These are phyloP conservation scores for Gryllus bimaculatus DNA, from an alignment of 1,140 invertebrate species.

Conservation along the genomic window DNA sequence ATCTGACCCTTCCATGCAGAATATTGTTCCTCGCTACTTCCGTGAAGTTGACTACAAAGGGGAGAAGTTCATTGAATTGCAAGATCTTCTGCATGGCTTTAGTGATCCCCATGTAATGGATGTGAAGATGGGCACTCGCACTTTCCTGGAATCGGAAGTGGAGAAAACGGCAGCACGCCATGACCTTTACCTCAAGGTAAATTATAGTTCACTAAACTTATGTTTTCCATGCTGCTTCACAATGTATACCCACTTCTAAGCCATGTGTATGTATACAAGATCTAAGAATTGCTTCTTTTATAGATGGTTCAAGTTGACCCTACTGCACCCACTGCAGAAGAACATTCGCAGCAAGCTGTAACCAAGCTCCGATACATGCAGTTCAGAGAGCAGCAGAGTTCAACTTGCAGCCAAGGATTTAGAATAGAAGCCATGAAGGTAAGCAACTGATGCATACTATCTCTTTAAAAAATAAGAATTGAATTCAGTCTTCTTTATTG, in stretches of 20 bases:
- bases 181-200: slow-evolving; percentile 73
- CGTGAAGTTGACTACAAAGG: slow-evolving; percentile 75
- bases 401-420: slow-evolving; percentile 85
- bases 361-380: slow-evolving; percentile 93
- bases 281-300: slow-evolving; percentile 36
- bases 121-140: slow-evolving; percentile 85
- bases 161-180: slow-evolving; percentile 64
- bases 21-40: slow-evolving; percentile 79
- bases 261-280: slow-evolving; percentile 13
- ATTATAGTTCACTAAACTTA: neutral
- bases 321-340: slow-evolving; percentile 70
- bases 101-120: slow-evolving; percentile 83
- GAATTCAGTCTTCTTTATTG: neutral
- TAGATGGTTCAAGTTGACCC: slow-evolving; percentile 89
- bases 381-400: slow-evolving; percentile 88
- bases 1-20: slow-evolving; percentile 59
- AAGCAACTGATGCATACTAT: slow-evolving; percentile 22
- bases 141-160: slow-evolving; percentile 90
- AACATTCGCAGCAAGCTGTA: slow-evolving; percentile 66
- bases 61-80: slow-evolving; percentile 82
- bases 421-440: slow-evolving; percentile 92
- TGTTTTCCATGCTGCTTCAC: neutral
- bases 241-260: neutral
- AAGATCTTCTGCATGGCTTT: slow-evolving; percentile 78
- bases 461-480: neutral